Percentiles rank a stretch among this genome's conserved stretches.
These are phyloP conservation scores for Thysanoteuthis rhombus DNA, from an alignment of 2,888 invertebrate species.

Conservation along the genomic window DNA sequence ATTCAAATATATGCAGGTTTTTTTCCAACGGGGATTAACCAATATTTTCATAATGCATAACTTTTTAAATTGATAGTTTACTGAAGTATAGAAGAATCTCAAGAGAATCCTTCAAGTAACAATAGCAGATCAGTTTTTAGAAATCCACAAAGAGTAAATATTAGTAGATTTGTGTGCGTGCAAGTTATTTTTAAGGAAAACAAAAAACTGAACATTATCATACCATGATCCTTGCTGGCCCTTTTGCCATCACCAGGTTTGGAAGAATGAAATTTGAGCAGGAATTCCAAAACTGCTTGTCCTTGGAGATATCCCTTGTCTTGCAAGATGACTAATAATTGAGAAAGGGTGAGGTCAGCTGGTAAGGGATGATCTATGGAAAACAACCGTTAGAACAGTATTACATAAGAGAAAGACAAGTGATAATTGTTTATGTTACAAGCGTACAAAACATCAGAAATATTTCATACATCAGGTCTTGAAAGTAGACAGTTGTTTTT, in stretches of 20 bases:
- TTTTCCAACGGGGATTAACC: too few species aligned
- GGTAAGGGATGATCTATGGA: slow-evolving; percentile 69
- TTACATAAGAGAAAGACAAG: neutral
- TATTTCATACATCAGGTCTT: too few species aligned
- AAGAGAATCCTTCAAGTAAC: too few species aligned
- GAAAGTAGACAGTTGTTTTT: neutral
- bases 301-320: slow-evolving; percentile 56
- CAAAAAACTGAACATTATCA: neutral
- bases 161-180: neutral
- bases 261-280: slow-evolving; percentile 41
- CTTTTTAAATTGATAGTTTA: too few species aligned
- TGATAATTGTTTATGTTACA: neutral
- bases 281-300: slow-evolving; percentile 55
- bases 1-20: too few species aligned
- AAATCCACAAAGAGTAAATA: too few species aligned
- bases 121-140: too few species aligned
- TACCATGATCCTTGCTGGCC: slow-evolving; percentile 37
- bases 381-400: neutral
- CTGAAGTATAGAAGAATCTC: too few species aligned
- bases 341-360: slow-evolving; percentile 73
- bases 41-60: too few species aligned
- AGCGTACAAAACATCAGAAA: neutral
- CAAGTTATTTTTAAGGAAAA: neutral
- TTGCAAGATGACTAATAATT: slow-evolving; percentile 73
- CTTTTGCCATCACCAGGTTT: slow-evolving; percentile 63